A percentile compares a stretch with the other conserved stretches of the same genome.
Conservation (phyloP, 2,888 invertebrate species). For the Chrysolina haemoptera region DNA sequence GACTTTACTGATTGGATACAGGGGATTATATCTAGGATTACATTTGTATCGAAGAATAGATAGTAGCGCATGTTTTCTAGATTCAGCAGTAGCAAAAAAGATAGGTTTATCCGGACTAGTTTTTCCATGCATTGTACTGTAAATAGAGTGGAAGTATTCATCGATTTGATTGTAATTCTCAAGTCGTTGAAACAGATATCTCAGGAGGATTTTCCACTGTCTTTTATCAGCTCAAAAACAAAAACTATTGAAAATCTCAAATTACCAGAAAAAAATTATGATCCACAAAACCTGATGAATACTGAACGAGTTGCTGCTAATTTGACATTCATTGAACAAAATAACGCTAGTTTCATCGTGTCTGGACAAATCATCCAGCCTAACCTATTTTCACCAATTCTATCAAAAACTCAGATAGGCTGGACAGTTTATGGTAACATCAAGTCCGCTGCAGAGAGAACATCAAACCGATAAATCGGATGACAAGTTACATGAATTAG, state of each 20-base stretch:
- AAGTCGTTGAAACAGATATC: background rate
- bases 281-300: background rate
- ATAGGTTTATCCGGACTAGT: background rate
- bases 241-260: background rate
- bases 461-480: background rate
- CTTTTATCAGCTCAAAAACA: background rate
- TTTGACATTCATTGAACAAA: background rate
- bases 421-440: background rate
- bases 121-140: background rate
- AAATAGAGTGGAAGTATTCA: background rate
- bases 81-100: background rate
- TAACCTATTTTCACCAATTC: background rate
- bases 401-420: background rate
- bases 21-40: too few species aligned
- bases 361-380: constrained; percentile 4
- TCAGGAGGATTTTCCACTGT: background rate
- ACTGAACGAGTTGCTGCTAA: background rate
- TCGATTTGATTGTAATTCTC: background rate
- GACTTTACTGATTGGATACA: background rate
- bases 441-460: background rate
- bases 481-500: background rate
- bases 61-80: too few species aligned
- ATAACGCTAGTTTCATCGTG: constrained; percentile 4
- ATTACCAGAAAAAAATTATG: background rate
- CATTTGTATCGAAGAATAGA: too few species aligned